Evolutionary conservation across 2,888 invertebrate species (phyloP).

Genomic region (Mythimna vitellina): DNA sequence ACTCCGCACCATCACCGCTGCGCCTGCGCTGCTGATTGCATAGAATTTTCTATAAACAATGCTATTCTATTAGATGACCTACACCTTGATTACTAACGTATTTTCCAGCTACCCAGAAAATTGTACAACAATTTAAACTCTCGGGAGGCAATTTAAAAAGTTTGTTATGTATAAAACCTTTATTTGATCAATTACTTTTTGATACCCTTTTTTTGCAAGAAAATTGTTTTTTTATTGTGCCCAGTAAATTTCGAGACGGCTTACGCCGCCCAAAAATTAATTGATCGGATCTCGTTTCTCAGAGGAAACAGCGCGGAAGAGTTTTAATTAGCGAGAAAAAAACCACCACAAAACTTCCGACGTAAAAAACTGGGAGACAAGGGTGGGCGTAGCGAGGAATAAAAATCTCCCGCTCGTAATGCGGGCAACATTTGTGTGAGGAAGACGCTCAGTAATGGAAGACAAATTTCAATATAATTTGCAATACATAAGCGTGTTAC

Average conservation of each 20-base stretch:
- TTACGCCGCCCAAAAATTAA: conserved; percentile 89
- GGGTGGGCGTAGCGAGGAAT: conserved; percentile 88
- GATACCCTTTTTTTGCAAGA: conserved; percentile 80
- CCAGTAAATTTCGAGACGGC: conserved; percentile 88
- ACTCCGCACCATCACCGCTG: conserved; percentile 60
- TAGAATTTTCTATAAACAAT: conserved; percentile 75
- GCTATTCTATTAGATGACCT: conserved; percentile 71
- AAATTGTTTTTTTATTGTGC: conserved; percentile 84
- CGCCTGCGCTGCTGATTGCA: conserved; percentile 70
- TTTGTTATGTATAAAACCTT: conserved; percentile 73
- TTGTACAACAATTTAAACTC: conserved; percentile 66
- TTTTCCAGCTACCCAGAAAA: conserved; percentile 71
- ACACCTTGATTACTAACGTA: conserved; percentile 68
- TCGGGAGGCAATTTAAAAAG: conserved; percentile 68
- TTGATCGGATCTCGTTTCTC: conserved; percentile 90
- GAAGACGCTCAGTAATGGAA: conserved; percentile 90
- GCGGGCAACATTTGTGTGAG: conserved; percentile 91
- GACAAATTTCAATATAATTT: conserved; percentile 91
- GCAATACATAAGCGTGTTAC: conserved; percentile 91
- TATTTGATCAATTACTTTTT: conserved; percentile 86
- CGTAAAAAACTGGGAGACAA: conserved; percentile 89
- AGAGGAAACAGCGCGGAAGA: conserved; percentile 90
- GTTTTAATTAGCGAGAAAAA: conserved; percentile 91
- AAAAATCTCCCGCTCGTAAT: conserved; percentile 89
- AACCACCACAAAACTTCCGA: conserved; percentile 88